Evolutionary conservation across 2,797 vertebrate species (phyloP).

Genomic region (Halcyon leucocephala): DNA sequence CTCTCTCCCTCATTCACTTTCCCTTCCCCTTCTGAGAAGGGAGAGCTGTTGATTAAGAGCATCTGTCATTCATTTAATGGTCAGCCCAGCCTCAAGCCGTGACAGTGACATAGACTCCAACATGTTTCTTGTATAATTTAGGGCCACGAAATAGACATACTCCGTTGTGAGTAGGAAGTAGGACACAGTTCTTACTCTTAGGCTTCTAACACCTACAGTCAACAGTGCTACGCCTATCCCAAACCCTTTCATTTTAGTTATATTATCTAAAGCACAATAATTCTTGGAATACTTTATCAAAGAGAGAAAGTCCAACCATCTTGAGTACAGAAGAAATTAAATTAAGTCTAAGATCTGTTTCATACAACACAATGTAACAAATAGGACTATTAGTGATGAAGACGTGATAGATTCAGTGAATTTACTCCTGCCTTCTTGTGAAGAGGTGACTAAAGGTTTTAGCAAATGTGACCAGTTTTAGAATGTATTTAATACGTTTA

Average conservation of each 20-base stretch:
- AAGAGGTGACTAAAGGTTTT: not conserved
- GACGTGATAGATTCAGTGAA: not conserved
- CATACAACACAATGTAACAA: not conserved
- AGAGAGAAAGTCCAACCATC: not conserved
- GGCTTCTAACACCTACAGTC: not conserved
- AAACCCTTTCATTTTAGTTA: not conserved
- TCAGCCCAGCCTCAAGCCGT: not conserved
- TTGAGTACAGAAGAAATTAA: not conserved
- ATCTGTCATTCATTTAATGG: not conserved
- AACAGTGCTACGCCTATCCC: not conserved
- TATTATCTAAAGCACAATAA: not conserved
- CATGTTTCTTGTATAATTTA: not conserved
- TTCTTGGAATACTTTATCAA: not conserved
- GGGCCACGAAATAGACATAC: not conserved
- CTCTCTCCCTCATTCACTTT: not conserved
- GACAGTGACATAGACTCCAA: not conserved
- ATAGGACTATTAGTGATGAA: not conserved
- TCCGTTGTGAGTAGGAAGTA: not conserved
- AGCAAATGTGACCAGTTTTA: not conserved
- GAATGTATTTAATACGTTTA: not conserved
- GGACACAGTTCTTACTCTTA: not conserved
- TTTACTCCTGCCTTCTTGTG: not conserved
- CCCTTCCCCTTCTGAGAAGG: not conserved
- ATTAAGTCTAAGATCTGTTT: not conserved
- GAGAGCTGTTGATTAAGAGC: not conserved